Base-by-base conservation (phyloP, 2,888 invertebrate genomes). In the Lepeophtheirus nordmannii region DNA sequence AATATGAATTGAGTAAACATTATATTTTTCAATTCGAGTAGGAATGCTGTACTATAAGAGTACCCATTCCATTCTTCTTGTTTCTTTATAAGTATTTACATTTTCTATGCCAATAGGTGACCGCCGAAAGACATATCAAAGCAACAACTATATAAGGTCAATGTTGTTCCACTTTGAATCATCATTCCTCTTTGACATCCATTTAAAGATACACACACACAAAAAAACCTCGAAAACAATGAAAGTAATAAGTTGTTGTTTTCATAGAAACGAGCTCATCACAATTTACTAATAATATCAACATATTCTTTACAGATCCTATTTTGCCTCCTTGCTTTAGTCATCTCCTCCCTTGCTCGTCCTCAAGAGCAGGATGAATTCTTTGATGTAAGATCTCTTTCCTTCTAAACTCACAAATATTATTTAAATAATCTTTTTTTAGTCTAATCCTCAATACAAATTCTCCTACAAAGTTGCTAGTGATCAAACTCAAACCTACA, bases 401-500 rank as follows among this genome's bases (percentile, higher is more conserved):
- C 30, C 2, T 30, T 30, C 30, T 7, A 30, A 7, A 5, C 30
- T 7, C 30, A 30, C n/a, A n/a, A n/a, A n/a, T n/a, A n/a, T n/a
- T n/a, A 30, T 30, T 30, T 30, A 30, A 30, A 30, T 7, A 30
- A 46, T 46, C 53, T 8, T 17, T 5, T n/a, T 62, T 2, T 20
- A 62, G 62, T 12, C 63, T 8, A 63, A 63, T 39, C 66, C 66
- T n/a, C 23, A 60, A 39, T 66, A 66, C 60, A 60, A 14, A 30
- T 66, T 23, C 22, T n/a, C 23, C 12, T 66, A 58, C 46, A 63
- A 66, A 59, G 60, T 66, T 30, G 66, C 66, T 14, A 58, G 58
- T 60, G 66, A 66, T 23, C 60, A 60, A 8, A 23, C 12, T 9
- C 66, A 66, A 41, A 66, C 59, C 46, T 66, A 60, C 66, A 46